A percentile compares a stretch with the other conserved stretches of the same genome.
Conservation (phyloP, 2,888 invertebrate species). For the Ganaspis brasiliensis region DNA sequence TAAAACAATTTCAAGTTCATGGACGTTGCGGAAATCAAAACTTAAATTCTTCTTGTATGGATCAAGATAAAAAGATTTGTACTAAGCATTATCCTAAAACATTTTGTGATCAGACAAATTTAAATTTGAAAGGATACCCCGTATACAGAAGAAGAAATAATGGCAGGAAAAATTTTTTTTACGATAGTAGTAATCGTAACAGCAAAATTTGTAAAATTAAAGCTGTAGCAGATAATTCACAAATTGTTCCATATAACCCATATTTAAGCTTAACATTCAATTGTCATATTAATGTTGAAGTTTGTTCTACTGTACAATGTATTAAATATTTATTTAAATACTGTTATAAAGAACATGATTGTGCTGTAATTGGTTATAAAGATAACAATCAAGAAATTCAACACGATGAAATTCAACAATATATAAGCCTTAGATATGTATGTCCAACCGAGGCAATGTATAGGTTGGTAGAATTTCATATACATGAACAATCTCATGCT, state of each 20-base stretch:
- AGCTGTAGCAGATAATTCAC: no score
- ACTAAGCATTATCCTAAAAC: no score
- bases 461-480: neutral
- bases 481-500: neutral
- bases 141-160: no score
- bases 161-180: no score
- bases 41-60: neutral
- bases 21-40: neutral
- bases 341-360: conserved; percentile 5
- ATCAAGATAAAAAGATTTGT: neutral
- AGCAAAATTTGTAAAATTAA: no score
- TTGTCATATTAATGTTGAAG: no score
- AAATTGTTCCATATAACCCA: no score
- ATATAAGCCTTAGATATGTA: neutral
- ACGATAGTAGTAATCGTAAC: no score
- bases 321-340: neutral
- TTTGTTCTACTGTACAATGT: no score
- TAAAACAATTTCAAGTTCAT: neutral
- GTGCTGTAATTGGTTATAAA: conserved; percentile 1
- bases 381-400: neutral
- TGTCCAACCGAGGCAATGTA: neutral
- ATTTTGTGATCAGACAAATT: no score
- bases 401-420: neutral
- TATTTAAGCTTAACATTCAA: no score
- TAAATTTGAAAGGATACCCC: no score